Evolutionary conservation across 2,113 vertebrate species (phyloP).

Genomic region (Oreochromis spilurus): DNA sequence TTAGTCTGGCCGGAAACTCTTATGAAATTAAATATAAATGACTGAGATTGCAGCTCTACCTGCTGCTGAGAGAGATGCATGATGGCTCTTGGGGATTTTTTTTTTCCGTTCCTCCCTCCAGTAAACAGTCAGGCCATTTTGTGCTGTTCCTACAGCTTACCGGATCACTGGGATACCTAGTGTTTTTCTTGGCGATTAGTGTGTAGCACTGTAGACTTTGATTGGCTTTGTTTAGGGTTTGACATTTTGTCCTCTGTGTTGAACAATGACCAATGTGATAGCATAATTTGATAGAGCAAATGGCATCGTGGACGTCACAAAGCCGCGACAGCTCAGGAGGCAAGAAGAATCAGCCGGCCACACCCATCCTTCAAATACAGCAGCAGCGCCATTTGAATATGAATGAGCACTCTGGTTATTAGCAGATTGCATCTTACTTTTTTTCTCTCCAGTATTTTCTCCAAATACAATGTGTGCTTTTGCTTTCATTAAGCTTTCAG

Average conservation of each 20-base stretch:
- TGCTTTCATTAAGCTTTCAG: constrained; percentile 23
- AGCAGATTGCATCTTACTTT: constrained; percentile 56
- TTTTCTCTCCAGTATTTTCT: constrained; percentile 28
- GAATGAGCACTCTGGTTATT: constrained; percentile 60
- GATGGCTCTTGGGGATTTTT: constrained; percentile 42
- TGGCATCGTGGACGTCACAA: constrained; percentile 47
- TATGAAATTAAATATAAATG: constrained; percentile 81
- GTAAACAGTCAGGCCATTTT: constrained; percentile 62
- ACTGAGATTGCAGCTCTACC: constrained; percentile 77
- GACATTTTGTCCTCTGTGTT: constrained; percentile 22
- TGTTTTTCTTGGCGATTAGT: constrained; percentile 11
- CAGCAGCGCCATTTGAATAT: constrained; percentile 61
- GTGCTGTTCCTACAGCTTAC: constrained; percentile 27
- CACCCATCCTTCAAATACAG: constrained; percentile 52
- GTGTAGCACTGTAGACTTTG: not conserved
- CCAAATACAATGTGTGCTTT: constrained; percentile 22
- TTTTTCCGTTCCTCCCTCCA: constrained; percentile 5
- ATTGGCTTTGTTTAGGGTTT: constrained; percentile 1
- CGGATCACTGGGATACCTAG: constrained; percentile 7
- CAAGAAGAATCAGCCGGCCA: constrained; percentile 55
- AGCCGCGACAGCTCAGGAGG: constrained; percentile 58
- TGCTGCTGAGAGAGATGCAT: constrained; percentile 69
- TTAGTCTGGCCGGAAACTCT: constrained; percentile 79
- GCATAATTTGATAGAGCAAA: constrained; percentile 45
- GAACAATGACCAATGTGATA: constrained; percentile 21